Evolutionary conservation across 2,888 invertebrate species (phyloP).

Genomic region (Melangyna quadrimaculata): DNA sequence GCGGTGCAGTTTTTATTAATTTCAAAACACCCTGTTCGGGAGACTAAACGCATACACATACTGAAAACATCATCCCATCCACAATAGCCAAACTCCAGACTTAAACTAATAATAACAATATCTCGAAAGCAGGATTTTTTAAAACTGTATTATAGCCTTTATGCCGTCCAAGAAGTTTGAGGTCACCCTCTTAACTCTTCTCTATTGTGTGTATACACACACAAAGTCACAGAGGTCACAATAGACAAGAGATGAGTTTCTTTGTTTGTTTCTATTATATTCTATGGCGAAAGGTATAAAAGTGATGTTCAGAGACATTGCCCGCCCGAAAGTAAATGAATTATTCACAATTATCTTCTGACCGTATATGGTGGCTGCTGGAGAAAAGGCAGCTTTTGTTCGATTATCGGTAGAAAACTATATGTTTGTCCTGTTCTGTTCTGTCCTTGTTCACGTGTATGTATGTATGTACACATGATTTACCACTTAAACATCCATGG

Average conservation of each 20-base stretch:
- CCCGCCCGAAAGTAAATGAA: slow-evolving; percentile 46
- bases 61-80: slow-evolving; percentile 23
- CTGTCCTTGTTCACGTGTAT: neutral
- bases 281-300: slow-evolving; percentile 4
- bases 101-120: slow-evolving; percentile 41
- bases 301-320: neutral
- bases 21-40: slow-evolving; percentile 8
- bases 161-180: slow-evolving; percentile 22
- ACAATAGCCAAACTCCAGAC: slow-evolving; percentile 5
- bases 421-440: neutral
- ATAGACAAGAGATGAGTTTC: neutral
- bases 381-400: slow-evolving; percentile 6
- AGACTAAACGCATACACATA: slow-evolving; percentile 6
- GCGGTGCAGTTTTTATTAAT: too few relatives aligned
- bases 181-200: neutral
- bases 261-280: neutral
- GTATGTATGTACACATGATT: neutral
- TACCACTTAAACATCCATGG: slow-evolving; percentile 25
- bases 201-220: slow-evolving; percentile 15
- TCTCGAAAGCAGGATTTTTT: neutral
- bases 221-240: slow-evolving; percentile 48
- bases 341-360: slow-evolving; percentile 60
- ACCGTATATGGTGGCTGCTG: neutral
- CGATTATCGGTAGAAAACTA: slow-evolving; percentile 30
- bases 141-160: slow-evolving; percentile 22